Percentiles rank a stretch among this genome's conserved stretches.
These are phyloP conservation scores for Capricornis sumatraensis DNA, from an alignment of 2,113 vertebrate genomes.

Conservation along the genomic window DNA sequence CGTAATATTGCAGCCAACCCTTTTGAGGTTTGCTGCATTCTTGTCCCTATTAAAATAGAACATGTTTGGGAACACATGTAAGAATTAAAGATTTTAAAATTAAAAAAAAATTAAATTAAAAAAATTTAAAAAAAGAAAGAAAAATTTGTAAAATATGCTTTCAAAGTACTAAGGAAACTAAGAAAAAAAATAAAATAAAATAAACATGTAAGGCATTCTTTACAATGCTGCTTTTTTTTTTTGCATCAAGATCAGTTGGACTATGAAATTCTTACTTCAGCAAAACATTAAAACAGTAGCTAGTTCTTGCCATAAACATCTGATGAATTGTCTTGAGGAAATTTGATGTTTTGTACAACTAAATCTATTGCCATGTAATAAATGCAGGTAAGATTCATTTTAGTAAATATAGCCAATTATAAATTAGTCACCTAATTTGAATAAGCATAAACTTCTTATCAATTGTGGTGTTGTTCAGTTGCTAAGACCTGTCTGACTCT, in stretches of 20 bases:
- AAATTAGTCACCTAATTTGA: not conserved
- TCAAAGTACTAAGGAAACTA: no score
- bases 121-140: no score
- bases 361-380: slow-evolving; percentile 33
- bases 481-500: not conserved
- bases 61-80: no score
- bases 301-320: slow-evolving; percentile 14
- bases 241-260: not conserved
- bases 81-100: no score
- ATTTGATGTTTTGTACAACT: not conserved
- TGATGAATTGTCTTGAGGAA: not conserved
- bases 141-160: no score
- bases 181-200: no score
- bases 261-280: not conserved
- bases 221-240: not conserved
- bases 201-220: not conserved
- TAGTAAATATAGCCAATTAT: not conserved
- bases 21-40: slow-evolving; percentile 9
- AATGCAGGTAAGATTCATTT: slow-evolving; percentile 14
- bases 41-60: slow-evolving; percentile 17
- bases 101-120: no score
- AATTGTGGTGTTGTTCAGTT: not conserved
- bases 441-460: not conserved
- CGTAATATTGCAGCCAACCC: not conserved
- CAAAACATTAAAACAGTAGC: slow-evolving; percentile 16